Conservation (phyloP, 2,113 vertebrate species). For the Poeciliopsis retropinna region DNA sequence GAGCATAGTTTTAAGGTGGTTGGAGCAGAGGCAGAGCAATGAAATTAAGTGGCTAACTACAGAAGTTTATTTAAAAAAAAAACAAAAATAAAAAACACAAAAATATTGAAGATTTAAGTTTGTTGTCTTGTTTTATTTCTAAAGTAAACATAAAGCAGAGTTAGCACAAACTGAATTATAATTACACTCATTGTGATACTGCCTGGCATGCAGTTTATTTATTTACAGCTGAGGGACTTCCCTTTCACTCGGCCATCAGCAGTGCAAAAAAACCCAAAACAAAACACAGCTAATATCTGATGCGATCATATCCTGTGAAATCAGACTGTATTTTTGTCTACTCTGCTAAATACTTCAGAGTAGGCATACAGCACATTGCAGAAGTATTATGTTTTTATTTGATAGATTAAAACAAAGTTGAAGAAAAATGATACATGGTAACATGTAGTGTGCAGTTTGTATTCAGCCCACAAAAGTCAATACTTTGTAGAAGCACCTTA, state of each 20-base stretch:
- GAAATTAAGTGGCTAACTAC: background rate
- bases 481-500: no score
- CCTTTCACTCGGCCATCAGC: background rate
- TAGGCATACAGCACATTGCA: background rate
- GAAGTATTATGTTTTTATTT: background rate
- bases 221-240: conserved; percentile 18
- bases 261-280: conserved; percentile 5
- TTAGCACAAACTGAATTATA: conserved; percentile 7
- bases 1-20: background rate
- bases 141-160: conserved; percentile 45
- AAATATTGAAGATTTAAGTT: conserved; percentile 2
- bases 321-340: background rate
- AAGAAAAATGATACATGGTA: background rate
- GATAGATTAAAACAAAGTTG: background rate
- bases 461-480: no score
- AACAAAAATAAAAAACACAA: background rate
- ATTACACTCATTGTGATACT: background rate
- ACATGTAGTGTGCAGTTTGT: background rate
- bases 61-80: background rate
- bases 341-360: background rate
- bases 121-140: conserved; percentile 47
- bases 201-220: background rate
- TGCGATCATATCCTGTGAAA: background rate
- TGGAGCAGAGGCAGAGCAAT: background rate
- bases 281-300: background rate